A percentile compares a stretch with the other conserved stretches of the same genome.
These are phyloP conservation scores for Exaiptasia diaphana DNA, from an alignment of 64 coral and sea anemone genomes.

Conservation along the genomic window DNA sequence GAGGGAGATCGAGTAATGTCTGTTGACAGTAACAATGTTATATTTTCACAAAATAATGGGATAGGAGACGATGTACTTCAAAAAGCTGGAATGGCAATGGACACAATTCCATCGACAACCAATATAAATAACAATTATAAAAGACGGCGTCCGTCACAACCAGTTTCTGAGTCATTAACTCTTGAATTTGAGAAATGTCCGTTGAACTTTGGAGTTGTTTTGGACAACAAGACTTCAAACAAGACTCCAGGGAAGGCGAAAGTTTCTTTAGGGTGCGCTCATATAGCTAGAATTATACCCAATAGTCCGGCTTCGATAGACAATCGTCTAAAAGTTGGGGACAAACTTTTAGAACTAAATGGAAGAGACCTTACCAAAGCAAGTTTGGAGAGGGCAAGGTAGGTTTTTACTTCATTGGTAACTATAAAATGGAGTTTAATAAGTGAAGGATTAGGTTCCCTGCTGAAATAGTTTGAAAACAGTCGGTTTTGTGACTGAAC, in stretches of 20 bases:
- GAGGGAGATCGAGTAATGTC: too few species aligned
- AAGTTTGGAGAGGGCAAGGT: slow-evolving; percentile 55
- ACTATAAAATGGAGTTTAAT: too few species aligned
- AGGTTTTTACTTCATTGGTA: neutral
- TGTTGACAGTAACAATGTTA: too few species aligned
- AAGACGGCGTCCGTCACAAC: slow-evolving; percentile 9
- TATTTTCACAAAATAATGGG: too few species aligned
- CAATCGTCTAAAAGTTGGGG: slow-evolving; percentile 43
- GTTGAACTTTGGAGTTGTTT: slow-evolving; percentile 48
- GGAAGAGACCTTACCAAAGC: slow-evolving; percentile 33
- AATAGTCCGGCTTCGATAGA: slow-evolving; percentile 20
- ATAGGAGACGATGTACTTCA: too few species aligned
- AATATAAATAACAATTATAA: too few species aligned
- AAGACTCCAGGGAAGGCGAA: slow-evolving; percentile 2
- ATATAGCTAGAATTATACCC: slow-evolving; percentile 30
- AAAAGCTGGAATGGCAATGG: too few species aligned
- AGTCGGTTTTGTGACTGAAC: too few species aligned
- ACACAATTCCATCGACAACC: too few species aligned
- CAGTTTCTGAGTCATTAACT: neutral
- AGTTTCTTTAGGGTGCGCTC: slow-evolving; percentile 20
- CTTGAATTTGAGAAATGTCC: slow-evolving; percentile 60
- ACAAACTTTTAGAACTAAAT: slow-evolving; percentile 65
- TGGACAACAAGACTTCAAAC: neutral
- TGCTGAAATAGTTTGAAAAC: too few species aligned
- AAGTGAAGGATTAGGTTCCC: too few species aligned